A percentile compares a stretch with the other conserved stretches of the same genome.
phyloP scores from a whole-genome alignment of 2,113 vertebrate species.

The Zapus hudsonius region DNA sequence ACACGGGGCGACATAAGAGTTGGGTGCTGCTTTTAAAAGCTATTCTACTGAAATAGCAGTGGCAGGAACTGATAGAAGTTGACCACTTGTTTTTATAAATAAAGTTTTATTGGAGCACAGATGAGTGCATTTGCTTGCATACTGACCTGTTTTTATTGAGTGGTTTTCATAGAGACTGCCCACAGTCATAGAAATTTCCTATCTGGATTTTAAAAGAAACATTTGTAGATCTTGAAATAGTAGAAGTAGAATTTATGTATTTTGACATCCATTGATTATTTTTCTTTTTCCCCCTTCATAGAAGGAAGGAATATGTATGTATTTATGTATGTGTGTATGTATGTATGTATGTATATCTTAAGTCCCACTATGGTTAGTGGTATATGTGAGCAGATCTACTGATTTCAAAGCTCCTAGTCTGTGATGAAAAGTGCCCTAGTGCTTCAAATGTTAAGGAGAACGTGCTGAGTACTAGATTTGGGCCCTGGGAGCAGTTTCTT shows the following conservation, averaged over 20 bases:
- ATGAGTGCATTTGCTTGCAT: accelerated
- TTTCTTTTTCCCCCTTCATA: not conserved
- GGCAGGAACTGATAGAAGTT: not conserved
- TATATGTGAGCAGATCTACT: not conserved
- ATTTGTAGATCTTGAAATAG: not conserved
- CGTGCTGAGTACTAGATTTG: not conserved
- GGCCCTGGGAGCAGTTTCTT: not conserved
- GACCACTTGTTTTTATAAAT: not conserved
- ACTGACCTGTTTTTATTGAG: not conserved
- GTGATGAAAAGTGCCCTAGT: not conserved
- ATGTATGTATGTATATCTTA: not conserved
- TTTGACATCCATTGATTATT: not conserved
- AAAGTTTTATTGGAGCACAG: not conserved
- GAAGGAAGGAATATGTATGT: not conserved
- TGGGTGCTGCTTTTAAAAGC: not conserved
- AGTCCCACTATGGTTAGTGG: not conserved
- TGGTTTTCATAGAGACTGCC: not conserved
- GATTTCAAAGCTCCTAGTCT: not conserved
- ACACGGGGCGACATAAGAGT: accelerated
- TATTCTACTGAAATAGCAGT: not conserved
- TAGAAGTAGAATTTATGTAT: not conserved
- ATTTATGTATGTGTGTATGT: not conserved
- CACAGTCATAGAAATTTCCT: not conserved
- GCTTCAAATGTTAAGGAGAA: not conserved
- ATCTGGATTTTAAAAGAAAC: not conserved